Base-by-base conservation (phyloP, 2,113 vertebrate species). In the Brachyhypopomus gauderio region DNA sequence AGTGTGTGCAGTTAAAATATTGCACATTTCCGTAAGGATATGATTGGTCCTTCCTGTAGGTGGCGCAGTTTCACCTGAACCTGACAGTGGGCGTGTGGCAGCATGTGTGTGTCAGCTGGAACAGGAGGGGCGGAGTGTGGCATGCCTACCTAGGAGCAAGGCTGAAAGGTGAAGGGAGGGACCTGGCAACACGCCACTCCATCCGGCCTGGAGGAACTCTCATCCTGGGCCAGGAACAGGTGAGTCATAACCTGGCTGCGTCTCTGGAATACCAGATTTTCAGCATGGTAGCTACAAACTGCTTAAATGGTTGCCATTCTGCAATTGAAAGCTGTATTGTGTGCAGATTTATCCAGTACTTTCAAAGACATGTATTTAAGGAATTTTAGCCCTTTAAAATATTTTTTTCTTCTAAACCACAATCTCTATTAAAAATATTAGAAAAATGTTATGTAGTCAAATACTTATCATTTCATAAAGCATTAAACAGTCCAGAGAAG, bases 141-240 rank as follows among this genome's bases (percentile, higher is more conserved):
- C 89, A 92, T 80, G 94, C 90, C 62, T 94, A 93, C 79, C 95
- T 97, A 89, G 95, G 97, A 0, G 97, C 97, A 0, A 94, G 93
- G 71, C 93, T 96, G 85, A 93, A 88, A 85, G 96, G 93, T 0
- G 94, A 96, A 0, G 96, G 96, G 0, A 95, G 95, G 45, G 94
- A 95, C 76, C 90, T 99, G 90, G 96, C 98, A 0, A 90, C 94
- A 63, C 97, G 96, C 92, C 98, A 99, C 7, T 92, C 95, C 88
- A 94, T 98, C 92, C 94, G 95, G 86, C 94, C 97, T 8, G 96
- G 96, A 30, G 98, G 98, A 0, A 81, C 95, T 75, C 90, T 99
- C 22, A 91, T 99, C 70, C 93, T 99, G 79, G 98, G 98, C 30
- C 98, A 99, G 87, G 98, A 99, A 86, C 98, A 99, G 96, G 98